phyloP scores from a whole-genome alignment of 53 echinoderm and acorn worm species.

The Mesocentrotus franciscanus region DNA sequence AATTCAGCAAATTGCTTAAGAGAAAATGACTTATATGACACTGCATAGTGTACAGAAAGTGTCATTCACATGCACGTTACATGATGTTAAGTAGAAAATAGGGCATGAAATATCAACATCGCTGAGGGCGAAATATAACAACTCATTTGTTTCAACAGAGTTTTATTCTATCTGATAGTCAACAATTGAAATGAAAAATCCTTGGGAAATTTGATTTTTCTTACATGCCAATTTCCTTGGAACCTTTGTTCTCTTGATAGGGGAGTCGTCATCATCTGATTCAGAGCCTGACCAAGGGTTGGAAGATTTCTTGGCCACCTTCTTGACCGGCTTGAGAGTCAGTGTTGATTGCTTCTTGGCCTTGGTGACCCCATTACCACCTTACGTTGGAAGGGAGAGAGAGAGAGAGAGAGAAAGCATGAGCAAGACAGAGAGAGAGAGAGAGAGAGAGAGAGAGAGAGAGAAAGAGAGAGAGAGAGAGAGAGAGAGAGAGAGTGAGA shows the following conservation, averaged over 20 bases:
- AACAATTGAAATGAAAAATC: not conserved
- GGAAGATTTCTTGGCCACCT: conserved; percentile 62
- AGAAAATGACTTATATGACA: too few species aligned
- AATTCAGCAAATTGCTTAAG: not conserved
- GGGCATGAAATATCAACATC: not conserved
- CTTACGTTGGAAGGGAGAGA: not conserved
- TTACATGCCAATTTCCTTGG: conserved; percentile 42
- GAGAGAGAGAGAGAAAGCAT: not conserved
- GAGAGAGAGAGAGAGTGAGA: not conserved
- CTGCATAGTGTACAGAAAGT: too few species aligned
- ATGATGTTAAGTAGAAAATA: too few species aligned
- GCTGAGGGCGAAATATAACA: not conserved
- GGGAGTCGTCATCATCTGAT: conserved; percentile 33
- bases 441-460: not conserved
- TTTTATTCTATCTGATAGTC: too few species aligned
- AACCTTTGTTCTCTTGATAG: conserved; percentile 28
- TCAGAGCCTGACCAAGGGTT: conserved; percentile 71
- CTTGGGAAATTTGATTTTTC: not conserved
- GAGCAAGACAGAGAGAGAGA: not conserved
- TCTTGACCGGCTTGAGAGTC: conserved; percentile 77
- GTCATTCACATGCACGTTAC: too few species aligned
- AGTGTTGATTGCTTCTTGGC: conserved; percentile 77
- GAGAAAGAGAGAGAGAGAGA: not conserved
- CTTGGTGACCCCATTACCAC: conserved; percentile 67
- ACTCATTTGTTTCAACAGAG: too few species aligned